phyloP scores from a whole-genome alignment of 2,888 invertebrate species.

The Temnothorax rugatulus region DNA sequence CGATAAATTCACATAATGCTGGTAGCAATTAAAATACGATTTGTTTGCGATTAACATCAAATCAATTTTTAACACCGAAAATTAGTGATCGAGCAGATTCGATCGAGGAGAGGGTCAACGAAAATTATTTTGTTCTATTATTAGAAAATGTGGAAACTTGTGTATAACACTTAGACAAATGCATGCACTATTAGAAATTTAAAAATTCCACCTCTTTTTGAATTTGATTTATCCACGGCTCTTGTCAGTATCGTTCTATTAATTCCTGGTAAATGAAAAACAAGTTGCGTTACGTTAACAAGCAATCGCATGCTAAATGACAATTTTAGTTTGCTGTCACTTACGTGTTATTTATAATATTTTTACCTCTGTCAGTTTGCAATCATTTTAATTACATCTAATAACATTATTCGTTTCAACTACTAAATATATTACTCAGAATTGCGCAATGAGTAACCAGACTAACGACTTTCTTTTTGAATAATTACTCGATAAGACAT shows the following conservation, averaged over 20 bases:
- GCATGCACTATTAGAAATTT: constrained; percentile 67
- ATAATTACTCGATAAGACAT: background rate
- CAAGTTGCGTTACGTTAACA: background rate
- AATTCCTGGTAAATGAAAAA: constrained; percentile 29
- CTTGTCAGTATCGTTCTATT: background rate
- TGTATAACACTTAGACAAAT: constrained; percentile 57
- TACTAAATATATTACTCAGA: background rate
- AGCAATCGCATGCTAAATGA: background rate
- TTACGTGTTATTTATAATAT: background rate
- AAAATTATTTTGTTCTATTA: constrained; percentile 67
- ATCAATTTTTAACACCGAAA: background rate
- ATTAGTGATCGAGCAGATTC: constrained; percentile 54
- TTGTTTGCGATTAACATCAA: background rate
- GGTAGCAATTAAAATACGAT: background rate
- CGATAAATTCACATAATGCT: background rate
- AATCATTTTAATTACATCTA: background rate
- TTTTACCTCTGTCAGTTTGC: constrained; percentile 7
- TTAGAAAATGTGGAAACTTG: constrained; percentile 71
- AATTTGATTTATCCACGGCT: constrained; percentile 66
- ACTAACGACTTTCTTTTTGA: constrained; percentile 28
- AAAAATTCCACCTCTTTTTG: constrained; percentile 59
- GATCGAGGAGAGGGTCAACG: constrained; percentile 13
- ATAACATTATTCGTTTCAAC: background rate
- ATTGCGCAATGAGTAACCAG: background rate
- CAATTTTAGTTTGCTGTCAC: background rate